Evolutionary conservation across 2,113 vertebrate genomes (phyloP), one percentile per base, ranked within the genome.

Genomic region (Benitochromis conjunctus): DNA sequence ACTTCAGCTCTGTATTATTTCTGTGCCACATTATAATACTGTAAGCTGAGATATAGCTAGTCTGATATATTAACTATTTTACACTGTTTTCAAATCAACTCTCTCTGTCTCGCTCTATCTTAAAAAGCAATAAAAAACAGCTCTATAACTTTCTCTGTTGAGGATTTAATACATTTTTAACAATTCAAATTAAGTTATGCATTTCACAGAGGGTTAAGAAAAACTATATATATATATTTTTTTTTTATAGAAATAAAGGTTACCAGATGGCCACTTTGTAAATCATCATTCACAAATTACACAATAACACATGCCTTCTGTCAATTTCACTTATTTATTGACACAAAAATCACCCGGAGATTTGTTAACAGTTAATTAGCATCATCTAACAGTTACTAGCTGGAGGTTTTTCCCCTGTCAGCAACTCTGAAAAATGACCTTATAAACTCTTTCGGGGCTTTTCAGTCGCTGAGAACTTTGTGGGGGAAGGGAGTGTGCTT

Each of bases 381-480:
- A 76, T 51, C 16, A 51, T n/a, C 69, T 76, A 19, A 76, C 14
- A 76, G 12, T 78, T 60, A 19, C 78, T 66, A 29, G 41, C 29
- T 60, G 43, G 51, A 78, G 26, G 48, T 76, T 82, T 64, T 82
- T 78, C 29, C 5, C 16, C 51, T 56, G 62, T 84, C 86, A 90
- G 43, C 41, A 88, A 69, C 48, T 87, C 60, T 87, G 21, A 86
- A 82, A 78, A 64, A 36, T 74, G 21, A 62, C 19, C 36, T 24
- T 54, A 36, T 41, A 78, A 71, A 56, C 77, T n/a, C 21, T 77
- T 31, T 80, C 5, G 24, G 41, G 11, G 60, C 48, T 82, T 24
- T 79, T n/a, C 16, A n/a, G 60, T 85, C 16, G 83, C 85, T 94
- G 92, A 86, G 92, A 94, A 94, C 82, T 84, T n/a, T 76, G 55